A percentile compares a stretch with the other conserved stretches of the same genome.
Conservation (phyloP, 2,888 invertebrate genomes). For the Watsonalla binaria region DNA sequence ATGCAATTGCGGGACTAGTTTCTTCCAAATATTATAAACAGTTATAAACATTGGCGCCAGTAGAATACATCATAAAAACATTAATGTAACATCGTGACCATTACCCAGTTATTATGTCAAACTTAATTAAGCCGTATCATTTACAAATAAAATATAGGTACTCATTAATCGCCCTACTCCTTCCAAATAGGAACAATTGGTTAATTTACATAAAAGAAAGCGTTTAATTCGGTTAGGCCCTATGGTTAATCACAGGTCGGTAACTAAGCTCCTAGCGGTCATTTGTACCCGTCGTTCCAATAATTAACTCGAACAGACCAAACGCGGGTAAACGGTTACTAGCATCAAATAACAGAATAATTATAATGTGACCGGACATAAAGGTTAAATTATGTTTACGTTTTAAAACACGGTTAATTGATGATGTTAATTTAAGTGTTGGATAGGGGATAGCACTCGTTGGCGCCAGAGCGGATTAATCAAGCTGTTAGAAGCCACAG, state of each 20-base stretch:
- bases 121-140: constrained; percentile 39
- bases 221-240: constrained; percentile 66
- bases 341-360: constrained; percentile 60
- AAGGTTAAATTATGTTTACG: constrained; percentile 54
- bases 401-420: constrained; percentile 46
- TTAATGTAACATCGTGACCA: constrained; percentile 34
- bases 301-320: constrained; percentile 60
- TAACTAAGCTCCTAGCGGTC: constrained; percentile 55
- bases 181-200: constrained; percentile 55
- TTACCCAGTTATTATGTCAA: constrained; percentile 40
- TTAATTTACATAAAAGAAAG: constrained; percentile 72
- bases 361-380: constrained; percentile 49
- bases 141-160: constrained; percentile 35
- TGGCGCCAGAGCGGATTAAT: constrained; percentile 13
- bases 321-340: constrained; percentile 56
- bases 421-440: constrained; percentile 33
- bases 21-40: neutral
- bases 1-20: neutral
- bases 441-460: constrained; percentile 11
- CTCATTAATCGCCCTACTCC: constrained; percentile 43
- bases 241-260: constrained; percentile 62
- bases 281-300: constrained; percentile 68
- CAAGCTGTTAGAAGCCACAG: constrained; percentile 26
- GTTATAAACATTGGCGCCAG: constrained; percentile 12
- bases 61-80: constrained; percentile 34